phyloP scores from a whole-genome alignment of 2,797 vertebrate genomes.

The Hydrophis major region DNA sequence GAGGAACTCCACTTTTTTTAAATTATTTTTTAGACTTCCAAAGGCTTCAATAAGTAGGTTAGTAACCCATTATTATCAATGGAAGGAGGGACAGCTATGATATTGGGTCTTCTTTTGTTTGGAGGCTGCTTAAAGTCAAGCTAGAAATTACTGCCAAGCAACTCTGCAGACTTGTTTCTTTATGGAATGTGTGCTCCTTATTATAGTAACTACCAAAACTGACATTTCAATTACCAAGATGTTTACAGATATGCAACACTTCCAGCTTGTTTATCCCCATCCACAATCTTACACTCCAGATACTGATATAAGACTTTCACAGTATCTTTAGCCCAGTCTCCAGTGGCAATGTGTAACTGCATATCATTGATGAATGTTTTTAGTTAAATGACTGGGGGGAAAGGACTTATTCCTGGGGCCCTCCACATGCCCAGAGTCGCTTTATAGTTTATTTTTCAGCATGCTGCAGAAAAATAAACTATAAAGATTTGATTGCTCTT shows the following conservation, averaged over 20 bases:
- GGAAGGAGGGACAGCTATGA: background rate
- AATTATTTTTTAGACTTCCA: background rate
- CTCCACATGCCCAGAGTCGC: background rate
- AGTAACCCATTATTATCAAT: background rate
- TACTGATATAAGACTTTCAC: background rate
- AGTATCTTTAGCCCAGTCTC: background rate
- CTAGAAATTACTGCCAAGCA: background rate
- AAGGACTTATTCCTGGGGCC: background rate
- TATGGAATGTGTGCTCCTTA: background rate
- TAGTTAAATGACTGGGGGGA: background rate
- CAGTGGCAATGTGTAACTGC: background rate
- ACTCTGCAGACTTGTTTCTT: background rate
- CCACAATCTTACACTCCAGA: background rate
- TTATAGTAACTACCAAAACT: background rate
- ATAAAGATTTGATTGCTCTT: background rate
- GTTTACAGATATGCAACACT: background rate
- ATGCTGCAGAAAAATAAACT: background rate
- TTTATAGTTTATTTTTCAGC: background rate
- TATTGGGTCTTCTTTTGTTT: background rate
- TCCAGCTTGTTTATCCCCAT: background rate
- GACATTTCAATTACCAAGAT: background rate
- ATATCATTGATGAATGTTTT: background rate
- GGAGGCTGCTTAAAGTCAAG: background rate
- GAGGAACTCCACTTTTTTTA: background rate
- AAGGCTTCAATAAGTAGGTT: background rate